Percentiles rank a stretch among this genome's conserved stretches.
Evolutionary conservation across 2,113 vertebrate genomes (phyloP).

Genomic region (Naja naja): DNA sequence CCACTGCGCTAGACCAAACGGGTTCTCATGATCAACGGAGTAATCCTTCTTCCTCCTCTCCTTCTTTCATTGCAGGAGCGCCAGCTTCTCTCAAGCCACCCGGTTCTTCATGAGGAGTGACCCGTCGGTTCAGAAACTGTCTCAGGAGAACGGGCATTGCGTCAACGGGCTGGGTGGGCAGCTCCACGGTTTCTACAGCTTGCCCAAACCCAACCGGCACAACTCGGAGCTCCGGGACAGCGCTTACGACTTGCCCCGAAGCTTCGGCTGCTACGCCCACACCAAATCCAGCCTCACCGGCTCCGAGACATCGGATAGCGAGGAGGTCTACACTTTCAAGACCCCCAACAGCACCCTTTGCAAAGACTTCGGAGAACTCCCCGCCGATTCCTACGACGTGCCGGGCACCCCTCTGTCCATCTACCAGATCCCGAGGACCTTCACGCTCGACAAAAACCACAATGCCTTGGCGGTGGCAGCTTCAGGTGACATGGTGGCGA

Average conservation of each 20-base stretch:
- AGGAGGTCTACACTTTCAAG: slow-evolving; percentile 92
- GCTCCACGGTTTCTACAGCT: slow-evolving; percentile 90
- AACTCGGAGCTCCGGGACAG: slow-evolving; percentile 77
- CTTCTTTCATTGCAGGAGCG: slow-evolving; percentile 75
- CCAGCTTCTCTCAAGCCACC: slow-evolving; percentile 94
- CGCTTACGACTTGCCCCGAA: slow-evolving; percentile 84
- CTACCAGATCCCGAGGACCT: slow-evolving; percentile 93
- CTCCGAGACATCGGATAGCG: slow-evolving; percentile 76
- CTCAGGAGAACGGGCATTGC: slow-evolving; percentile 88
- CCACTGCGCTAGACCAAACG: not conserved
- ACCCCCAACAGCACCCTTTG: slow-evolving; percentile 89
- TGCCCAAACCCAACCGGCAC: slow-evolving; percentile 88
- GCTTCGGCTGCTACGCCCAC: slow-evolving; percentile 79
- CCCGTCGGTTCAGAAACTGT: slow-evolving; percentile 85
- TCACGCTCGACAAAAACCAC: slow-evolving; percentile 94
- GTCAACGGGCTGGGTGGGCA: slow-evolving; percentile 82
- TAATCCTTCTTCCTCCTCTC: not conserved
- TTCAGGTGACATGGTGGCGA: slow-evolving; percentile 72
- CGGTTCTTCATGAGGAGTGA: slow-evolving; percentile 86
- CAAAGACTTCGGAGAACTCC: slow-evolving; percentile 77
- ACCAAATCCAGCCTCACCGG: slow-evolving; percentile 75
- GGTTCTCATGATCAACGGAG: fast-evolving
- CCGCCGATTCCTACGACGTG: slow-evolving; percentile 86
- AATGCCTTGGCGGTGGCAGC: slow-evolving; percentile 81
- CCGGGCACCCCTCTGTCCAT: slow-evolving; percentile 83